Base-by-base conservation (phyloP, 2,888 invertebrate species). In the Lordiphosa andalusiaca region DNA sequence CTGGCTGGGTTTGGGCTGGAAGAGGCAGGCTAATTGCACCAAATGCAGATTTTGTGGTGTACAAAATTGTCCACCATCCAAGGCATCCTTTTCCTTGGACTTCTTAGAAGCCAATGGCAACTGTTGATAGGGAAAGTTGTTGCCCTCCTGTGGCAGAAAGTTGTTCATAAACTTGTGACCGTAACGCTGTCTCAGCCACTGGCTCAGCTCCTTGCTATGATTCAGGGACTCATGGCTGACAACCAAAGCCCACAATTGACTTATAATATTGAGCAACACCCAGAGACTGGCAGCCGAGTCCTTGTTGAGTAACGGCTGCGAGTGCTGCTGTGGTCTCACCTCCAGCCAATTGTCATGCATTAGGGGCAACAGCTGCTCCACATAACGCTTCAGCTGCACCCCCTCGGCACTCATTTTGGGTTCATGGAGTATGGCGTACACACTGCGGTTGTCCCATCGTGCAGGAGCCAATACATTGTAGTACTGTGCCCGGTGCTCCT, bases 261-360 rank as follows among this genome's bases (percentile, higher is more conserved):
- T 90, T 48, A 94, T 90, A 2, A 94, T 93, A 69, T 92, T 91
- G 41, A 94, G 89, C 25, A 93, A 91, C 63, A 92, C 92, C 82
- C 92, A 92, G 6, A 95, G 88, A 33, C 94, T 90, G 35, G 90
- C 87, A 2, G 93, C 91, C 16, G 93, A 92, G 88, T 95, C 95
- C 64, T 91, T 91, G 64, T 89, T 91, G 13, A 95, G 89, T 35
- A 92, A 55, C 3, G 74, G 61, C 5, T 71, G 72, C 51, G 16
- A 59, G 19, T 50, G 47, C 19, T 61, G 64, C 39, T 53, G 47
- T 0, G 50, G 93, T 46, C 92, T 91, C 10, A 93, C 94, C 91
- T 97, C 97, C 21, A 95, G 88, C 96, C 96, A 97, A 48, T 94
- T 94, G 87, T 96, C 95, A 86, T 94, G 92, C 53, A 97, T 90